These are phyloP conservation scores for Bombylius major DNA, from an alignment of 2,888 invertebrate genomes.

Conservation along the genomic window DNA sequence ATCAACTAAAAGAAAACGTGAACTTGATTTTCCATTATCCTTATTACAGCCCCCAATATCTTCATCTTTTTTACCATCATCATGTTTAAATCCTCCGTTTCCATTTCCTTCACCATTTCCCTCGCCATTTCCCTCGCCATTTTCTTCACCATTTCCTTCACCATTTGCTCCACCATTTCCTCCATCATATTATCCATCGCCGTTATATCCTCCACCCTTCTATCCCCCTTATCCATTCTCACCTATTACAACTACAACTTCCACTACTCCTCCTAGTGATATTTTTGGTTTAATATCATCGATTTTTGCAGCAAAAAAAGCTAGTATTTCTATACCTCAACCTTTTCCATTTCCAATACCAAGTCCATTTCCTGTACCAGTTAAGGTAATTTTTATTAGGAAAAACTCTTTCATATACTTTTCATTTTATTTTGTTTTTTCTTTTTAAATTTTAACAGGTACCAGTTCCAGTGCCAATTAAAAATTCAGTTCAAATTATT, in stretches of 20 bases:
- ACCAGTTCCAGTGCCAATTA: background rate
- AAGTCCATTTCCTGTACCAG: background rate
- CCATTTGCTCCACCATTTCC: background rate
- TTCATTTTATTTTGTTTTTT: no score
- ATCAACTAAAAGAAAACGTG: background rate
- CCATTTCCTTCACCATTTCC: background rate
- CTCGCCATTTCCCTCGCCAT: background rate
- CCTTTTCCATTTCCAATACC: background rate
- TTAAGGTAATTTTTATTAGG: background rate
- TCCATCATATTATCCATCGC: background rate
- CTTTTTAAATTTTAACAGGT: background rate
- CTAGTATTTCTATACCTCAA: background rate
- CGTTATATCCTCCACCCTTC: background rate
- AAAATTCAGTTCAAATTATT: background rate
- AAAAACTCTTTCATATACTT: background rate
- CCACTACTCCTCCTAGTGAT: background rate
- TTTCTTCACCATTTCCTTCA: background rate
- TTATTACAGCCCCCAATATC: background rate
- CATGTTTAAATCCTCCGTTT: background rate
- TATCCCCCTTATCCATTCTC: background rate
- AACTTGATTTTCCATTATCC: background rate
- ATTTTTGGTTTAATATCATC: background rate
- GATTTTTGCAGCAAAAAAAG: background rate
- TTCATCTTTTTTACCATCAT: background rate
- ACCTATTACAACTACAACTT: background rate